phyloP scores from a whole-genome alignment of 2,888 invertebrate species.

The Subacronicta megacephala region DNA sequence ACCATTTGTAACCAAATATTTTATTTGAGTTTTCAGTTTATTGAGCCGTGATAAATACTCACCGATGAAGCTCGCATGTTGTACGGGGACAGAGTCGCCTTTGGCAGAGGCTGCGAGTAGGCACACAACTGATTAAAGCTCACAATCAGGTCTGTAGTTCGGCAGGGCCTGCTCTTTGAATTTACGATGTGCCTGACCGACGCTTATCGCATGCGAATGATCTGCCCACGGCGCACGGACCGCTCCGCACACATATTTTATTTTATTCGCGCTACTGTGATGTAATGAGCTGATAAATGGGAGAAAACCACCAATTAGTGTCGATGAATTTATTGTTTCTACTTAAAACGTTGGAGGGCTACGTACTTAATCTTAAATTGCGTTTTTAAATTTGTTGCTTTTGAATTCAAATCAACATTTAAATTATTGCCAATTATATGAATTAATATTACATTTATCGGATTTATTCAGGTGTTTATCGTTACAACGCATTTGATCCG shows the following conservation, averaged over 20 bases:
- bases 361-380: slow-evolving; percentile 86
- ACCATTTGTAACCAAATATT: slow-evolving; percentile 33
- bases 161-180: slow-evolving; percentile 87
- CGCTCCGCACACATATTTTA: slow-evolving; percentile 89
- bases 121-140: slow-evolving; percentile 84
- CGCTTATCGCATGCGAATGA: slow-evolving; percentile 89
- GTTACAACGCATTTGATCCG: background rate
- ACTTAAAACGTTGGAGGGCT: slow-evolving; percentile 89
- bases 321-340: slow-evolving; percentile 90
- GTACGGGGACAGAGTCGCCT: slow-evolving; percentile 36
- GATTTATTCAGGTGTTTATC: slow-evolving; percentile 16
- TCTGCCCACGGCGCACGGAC: slow-evolving; percentile 88
- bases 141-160: slow-evolving; percentile 88
- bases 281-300: slow-evolving; percentile 90
- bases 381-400: slow-evolving; percentile 78
- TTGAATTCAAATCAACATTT: slow-evolving; percentile 75
- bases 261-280: slow-evolving; percentile 90
- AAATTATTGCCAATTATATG: slow-evolving; percentile 42
- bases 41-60: slow-evolving; percentile 17
- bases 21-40: slow-evolving; percentile 21
- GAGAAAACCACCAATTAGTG: slow-evolving; percentile 90
- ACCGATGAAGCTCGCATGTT: slow-evolving; percentile 28
- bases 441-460: slow-evolving; percentile 25
- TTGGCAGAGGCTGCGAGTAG: slow-evolving; percentile 65
- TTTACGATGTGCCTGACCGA: slow-evolving; percentile 89